Base-by-base conservation (phyloP, 1,140 invertebrate species). In the Drosophila virilis region DNA sequence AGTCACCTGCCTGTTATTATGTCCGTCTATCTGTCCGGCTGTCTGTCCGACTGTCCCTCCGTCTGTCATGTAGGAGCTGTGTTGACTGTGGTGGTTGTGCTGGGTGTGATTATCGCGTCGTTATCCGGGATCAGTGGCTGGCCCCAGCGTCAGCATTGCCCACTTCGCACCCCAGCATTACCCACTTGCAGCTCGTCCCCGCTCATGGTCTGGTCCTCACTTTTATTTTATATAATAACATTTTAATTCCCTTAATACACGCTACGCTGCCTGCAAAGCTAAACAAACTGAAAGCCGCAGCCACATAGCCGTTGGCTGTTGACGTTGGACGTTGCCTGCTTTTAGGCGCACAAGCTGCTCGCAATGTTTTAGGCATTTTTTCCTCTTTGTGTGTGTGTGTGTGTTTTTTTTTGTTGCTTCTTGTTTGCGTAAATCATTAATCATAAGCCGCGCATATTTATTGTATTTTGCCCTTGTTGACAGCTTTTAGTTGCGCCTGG, bases 211-310 rank as follows among this genome's bases (percentile, higher is more conserved):
- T 45, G 71, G 59, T 50, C 64, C 61, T 65, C 57, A 52, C 68
- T 66, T 79, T 77, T 88, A 58, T 83, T 83, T 88, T 74, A 77
- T 88, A 77, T 88, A 89, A 88, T 88, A 89, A 89, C 84, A 89
- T 88, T 88, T 88, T 88, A 88, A 88, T 88, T 88, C 83, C 83
- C 84, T 89, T 88, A 88, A 88, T 88, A 89, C 84, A 88, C 84
- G 83, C 79, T 80, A 88, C 83, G 80, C 77, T 88, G 83, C 67
- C 77, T 71, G 77, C 61, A 83, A 88, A 88, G 83, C 83, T 73
- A 83, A 86, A 79, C 79, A 88, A 77, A 72, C 67, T 69, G 65
- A 76, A 86, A 64, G 69, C 50, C 62, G 40, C 68, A 75, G 60
- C 46, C 52, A 55, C 45, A 55, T 52, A 42, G 66, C 67, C 40